Conservation (phyloP, 2,888 invertebrate genomes). For the Lamellibrachia satsuma region DNA sequence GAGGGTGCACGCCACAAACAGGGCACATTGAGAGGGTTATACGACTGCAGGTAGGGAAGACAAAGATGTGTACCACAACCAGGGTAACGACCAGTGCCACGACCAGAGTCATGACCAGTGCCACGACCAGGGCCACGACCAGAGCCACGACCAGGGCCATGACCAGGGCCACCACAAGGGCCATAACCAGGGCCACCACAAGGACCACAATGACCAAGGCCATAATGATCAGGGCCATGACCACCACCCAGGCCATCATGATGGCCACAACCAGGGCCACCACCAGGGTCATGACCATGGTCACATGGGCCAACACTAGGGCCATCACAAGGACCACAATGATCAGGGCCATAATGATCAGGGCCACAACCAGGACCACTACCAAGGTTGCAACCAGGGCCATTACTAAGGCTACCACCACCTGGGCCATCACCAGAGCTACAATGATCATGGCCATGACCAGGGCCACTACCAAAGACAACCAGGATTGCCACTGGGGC, state of each 20-base stretch:
- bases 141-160: no score
- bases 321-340: no score
- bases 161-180: no score
- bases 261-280: background rate
- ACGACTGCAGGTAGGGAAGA: no score
- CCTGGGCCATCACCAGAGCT: background rate
- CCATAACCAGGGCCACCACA: no score
- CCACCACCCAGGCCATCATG: background rate
- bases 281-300: background rate
- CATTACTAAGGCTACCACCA: background rate
- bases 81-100: no score
- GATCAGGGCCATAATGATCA: background rate
- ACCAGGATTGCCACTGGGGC: background rate
- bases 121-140: no score
- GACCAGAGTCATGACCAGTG: no score
- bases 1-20: background rate
- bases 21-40: no score
- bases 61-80: no score
- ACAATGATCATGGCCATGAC: background rate
- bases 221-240: background rate
- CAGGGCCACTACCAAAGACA: background rate
- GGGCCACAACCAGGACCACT: background rate
- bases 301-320: background rate
- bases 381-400: no score
- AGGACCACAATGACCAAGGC: background rate